A percentile compares a stretch with the other conserved stretches of the same genome.
These are phyloP conservation scores for Drosophila athabasca DNA, from an alignment of 1,140 invertebrate species.

Conservation along the genomic window DNA sequence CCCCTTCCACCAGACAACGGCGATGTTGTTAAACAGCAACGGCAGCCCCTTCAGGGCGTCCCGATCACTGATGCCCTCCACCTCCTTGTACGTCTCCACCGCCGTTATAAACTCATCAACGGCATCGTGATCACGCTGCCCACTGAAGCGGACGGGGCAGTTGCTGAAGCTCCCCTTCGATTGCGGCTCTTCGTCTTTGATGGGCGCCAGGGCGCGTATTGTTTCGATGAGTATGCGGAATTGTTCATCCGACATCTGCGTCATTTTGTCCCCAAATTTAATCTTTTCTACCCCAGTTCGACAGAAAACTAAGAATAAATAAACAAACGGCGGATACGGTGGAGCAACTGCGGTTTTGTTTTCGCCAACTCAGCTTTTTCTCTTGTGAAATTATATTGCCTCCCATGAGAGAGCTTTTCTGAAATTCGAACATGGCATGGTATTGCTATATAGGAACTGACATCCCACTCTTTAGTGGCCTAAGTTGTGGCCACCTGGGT, in stretches of 20 bases:
- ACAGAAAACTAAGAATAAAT: constrained; percentile 20
- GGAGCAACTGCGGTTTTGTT: constrained; percentile 12
- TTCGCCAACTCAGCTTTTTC: constrained; percentile 28
- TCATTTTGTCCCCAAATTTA: constrained; percentile 33
- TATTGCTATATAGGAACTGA: too few species aligned
- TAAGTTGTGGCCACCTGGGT: too few species aligned
- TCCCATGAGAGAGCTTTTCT: constrained; percentile 42
- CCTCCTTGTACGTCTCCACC: constrained; percentile 74
- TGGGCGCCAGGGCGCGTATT: constrained; percentile 46
- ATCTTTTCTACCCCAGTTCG: not conserved
- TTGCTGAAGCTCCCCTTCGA: constrained; percentile 80
- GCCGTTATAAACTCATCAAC: constrained; percentile 79
- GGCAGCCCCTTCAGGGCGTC: constrained; percentile 76
- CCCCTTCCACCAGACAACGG: constrained; percentile 77
- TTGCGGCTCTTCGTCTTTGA: constrained; percentile 26
- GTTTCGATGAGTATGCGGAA: constrained; percentile 69
- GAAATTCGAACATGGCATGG: constrained; percentile 42
- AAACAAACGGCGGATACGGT: not conserved
- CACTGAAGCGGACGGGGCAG: constrained; percentile 65
- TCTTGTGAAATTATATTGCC: constrained; percentile 50
- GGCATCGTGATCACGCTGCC: constrained; percentile 77
- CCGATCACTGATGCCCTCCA: constrained; percentile 76
- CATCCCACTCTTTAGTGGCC: too few species aligned
- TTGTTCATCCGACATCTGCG: constrained; percentile 65
- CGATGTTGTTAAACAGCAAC: constrained; percentile 62